These are phyloP conservation scores for Prietella phreatophila DNA, from an alignment of 2,113 vertebrate species.

Conservation along the genomic window DNA sequence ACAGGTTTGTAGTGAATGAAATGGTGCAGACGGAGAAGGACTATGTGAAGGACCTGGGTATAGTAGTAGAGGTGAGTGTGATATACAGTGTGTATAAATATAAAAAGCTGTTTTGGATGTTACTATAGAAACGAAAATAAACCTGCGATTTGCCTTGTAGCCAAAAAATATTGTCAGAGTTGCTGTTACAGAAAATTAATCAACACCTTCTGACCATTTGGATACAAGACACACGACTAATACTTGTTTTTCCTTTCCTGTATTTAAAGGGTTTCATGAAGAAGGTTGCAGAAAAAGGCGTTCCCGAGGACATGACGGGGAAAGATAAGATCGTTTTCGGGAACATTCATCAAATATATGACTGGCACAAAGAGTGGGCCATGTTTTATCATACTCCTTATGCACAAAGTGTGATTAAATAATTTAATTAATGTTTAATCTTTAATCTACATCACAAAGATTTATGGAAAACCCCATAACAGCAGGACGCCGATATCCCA, in stretches of 20 bases:
- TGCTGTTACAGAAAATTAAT: not conserved
- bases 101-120: no score
- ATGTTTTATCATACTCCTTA: constrained; percentile 70
- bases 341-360: constrained; percentile 97
- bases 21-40: constrained; percentile 96
- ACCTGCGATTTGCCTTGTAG: not conserved
- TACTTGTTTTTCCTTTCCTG: constrained; percentile 31
- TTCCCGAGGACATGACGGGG: constrained; percentile 94
- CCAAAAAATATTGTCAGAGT: not conserved
- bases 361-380: constrained; percentile 94
- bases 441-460: not conserved
- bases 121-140: not conserved
- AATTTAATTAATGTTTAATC: no score
- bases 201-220: not conserved
- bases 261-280: constrained; percentile 88
- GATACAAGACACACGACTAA: not conserved
- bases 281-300: constrained; percentile 87
- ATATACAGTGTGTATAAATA: not conserved
- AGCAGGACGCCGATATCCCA: not conserved
- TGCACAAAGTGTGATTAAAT: not conserved
- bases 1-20: constrained; percentile 95
- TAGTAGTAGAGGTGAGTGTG: constrained; percentile 87
- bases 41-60: constrained; percentile 93
- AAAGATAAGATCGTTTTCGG: constrained; percentile 99
- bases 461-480: not conserved